phyloP scores from a whole-genome alignment of 2,113 vertebrate genomes.

The Semnornis frantzii region DNA sequence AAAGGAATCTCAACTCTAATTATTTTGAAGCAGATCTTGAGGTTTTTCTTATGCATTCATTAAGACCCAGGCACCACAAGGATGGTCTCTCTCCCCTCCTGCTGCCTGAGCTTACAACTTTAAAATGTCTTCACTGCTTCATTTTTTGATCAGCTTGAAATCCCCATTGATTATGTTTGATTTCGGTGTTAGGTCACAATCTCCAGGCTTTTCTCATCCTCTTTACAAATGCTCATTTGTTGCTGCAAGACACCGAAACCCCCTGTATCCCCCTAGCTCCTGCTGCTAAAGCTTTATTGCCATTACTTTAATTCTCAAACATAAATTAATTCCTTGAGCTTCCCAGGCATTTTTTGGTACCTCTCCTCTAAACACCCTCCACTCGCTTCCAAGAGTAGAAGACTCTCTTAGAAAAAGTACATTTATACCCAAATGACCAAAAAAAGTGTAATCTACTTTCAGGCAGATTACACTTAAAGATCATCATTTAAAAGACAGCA shows the following conservation, averaged over 20 bases:
- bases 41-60: not conserved
- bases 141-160: not conserved
- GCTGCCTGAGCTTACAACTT: not conserved
- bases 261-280: not conserved
- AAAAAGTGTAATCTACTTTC: not conserved
- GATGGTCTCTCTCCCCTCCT: fast-evolving
- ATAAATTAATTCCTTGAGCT: not conserved
- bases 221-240: not conserved
- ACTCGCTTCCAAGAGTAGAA: not conserved
- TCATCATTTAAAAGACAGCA: not conserved
- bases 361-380: not conserved
- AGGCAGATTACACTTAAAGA: conserved; percentile 10
- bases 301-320: not conserved
- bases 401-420: not conserved
- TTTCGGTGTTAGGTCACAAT: no score
- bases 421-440: conserved; percentile 1
- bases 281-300: not conserved
- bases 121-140: not conserved
- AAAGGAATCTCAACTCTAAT: not conserved
- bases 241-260: not conserved
- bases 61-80: not conserved
- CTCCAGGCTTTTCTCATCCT: not conserved
- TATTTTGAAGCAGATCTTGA: not conserved
- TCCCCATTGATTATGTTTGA: not conserved
- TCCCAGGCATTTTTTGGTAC: not conserved